phyloP scores from a whole-genome alignment of 1,140 invertebrate species.

The Hypsibius dujardini region DNA sequence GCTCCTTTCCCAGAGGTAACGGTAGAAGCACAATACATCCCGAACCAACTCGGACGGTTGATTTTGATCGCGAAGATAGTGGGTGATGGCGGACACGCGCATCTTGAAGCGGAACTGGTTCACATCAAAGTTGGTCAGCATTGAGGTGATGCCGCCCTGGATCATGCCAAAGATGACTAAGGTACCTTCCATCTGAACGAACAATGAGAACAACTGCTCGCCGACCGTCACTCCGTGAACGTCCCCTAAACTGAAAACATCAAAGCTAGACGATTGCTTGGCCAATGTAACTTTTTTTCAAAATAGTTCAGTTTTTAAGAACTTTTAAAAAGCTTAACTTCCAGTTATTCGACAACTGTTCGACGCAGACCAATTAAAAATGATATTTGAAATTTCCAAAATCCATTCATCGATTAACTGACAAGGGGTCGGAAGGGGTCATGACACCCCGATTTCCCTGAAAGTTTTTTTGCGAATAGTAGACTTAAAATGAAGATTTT shows the following conservation, averaged over 20 bases:
- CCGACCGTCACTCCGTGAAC: neutral
- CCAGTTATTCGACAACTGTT: no score
- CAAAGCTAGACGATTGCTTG: neutral
- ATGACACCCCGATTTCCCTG: no score
- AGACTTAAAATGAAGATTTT: no score
- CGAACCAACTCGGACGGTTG: conserved; percentile 2
- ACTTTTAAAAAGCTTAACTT: no score
- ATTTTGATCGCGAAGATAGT: conserved; percentile 5
- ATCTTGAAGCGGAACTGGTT: neutral
- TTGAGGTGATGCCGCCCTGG: conserved; percentile 4
- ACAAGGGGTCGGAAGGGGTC: no score
- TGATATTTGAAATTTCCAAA: no score
- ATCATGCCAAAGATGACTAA: neutral
- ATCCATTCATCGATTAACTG: no score
- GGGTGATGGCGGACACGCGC: neutral
- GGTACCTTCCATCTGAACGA: neutral
- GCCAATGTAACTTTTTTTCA: no score
- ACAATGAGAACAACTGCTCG: neutral
- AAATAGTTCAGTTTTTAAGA: no score
- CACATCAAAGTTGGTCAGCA: conserved; percentile 1
- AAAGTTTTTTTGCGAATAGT: no score
- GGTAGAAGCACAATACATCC: neutral
- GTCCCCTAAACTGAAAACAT: neutral
- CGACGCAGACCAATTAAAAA: no score
- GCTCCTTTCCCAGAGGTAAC: neutral